Conservation (phyloP, 1,140 invertebrate genomes). For the Teleogryllus occipitalis region DNA sequence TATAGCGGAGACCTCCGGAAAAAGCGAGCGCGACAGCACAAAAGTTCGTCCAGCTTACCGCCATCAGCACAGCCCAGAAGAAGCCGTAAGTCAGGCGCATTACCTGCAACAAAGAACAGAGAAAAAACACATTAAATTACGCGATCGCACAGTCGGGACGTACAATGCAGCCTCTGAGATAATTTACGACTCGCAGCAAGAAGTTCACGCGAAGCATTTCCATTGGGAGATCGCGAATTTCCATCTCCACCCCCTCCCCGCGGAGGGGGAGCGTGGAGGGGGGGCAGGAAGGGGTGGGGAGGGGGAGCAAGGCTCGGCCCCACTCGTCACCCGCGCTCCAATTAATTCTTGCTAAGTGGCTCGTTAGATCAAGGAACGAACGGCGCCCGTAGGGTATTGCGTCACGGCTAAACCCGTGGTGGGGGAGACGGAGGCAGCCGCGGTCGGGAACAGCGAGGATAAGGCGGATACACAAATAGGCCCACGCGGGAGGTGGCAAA, state of each 20-base stretch:
- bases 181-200: not conserved
- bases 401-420: no score
- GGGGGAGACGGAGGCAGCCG: no score
- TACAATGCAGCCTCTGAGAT: not conserved
- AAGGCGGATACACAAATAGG: no score
- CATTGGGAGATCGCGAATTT: not conserved
- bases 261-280: not conserved
- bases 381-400: no score
- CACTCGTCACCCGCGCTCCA: no score
- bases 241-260: not conserved
- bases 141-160: not conserved
- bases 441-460: no score
- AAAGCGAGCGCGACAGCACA: not conserved
- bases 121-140: slow-evolving; percentile 1
- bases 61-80: not conserved
- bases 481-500: no score
- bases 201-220: not conserved
- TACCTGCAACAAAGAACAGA: not conserved
- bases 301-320: not conserved
- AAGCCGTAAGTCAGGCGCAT: not conserved
- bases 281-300: not conserved
- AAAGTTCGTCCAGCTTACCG: not conserved
- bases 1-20: no score
- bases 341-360: no score
- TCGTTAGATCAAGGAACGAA: no score